Percentiles rank a stretch among this genome's conserved stretches.
Conservation (phyloP, 2,888 invertebrate genomes). For the Trissolcus brochymenae region DNA sequence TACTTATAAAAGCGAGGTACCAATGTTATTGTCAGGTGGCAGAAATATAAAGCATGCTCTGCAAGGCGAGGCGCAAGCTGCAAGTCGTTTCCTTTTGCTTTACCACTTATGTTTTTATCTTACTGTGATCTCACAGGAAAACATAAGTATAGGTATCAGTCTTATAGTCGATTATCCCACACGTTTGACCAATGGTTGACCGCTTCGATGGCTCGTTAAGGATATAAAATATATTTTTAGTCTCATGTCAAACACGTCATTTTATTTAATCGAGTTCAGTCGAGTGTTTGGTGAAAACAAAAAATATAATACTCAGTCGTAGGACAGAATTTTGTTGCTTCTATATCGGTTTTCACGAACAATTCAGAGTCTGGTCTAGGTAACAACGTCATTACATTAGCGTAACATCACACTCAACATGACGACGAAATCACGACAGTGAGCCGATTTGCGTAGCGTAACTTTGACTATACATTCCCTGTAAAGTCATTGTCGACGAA, state of each 20-base stretch:
- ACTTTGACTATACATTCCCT: conserved; percentile 44
- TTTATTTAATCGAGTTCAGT: conserved; percentile 43
- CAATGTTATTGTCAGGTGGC: conserved; percentile 57
- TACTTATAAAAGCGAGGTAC: conserved; percentile 28
- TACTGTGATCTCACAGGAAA: conserved; percentile 68
- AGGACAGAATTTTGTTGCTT: conserved; percentile 9
- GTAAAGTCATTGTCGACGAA: conserved; percentile 57
- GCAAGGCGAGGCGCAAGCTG: conserved; percentile 63
- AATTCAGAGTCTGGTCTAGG: not conserved
- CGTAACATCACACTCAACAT: conserved; percentile 31
- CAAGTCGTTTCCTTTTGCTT: conserved; percentile 64
- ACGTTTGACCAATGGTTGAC: conserved; percentile 64
- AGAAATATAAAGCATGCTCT: conserved; percentile 56
- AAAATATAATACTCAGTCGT: not conserved
- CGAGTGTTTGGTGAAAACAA: not conserved
- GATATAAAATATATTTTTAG: conserved; percentile 40
- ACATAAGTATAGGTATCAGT: conserved; percentile 68
- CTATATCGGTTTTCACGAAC: conserved; percentile 12
- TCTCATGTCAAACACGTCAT: conserved; percentile 44
- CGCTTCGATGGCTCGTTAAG: conserved; percentile 45
- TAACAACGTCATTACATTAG: conserved; percentile 36
- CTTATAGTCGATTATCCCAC: conserved; percentile 66
- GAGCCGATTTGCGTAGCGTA: conserved; percentile 47
- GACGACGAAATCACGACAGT: conserved; percentile 44
- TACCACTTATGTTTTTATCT: conserved; percentile 66